phyloP scores from a whole-genome alignment of 64 coral and sea anemone genomes.

The Porites australiensis region DNA sequence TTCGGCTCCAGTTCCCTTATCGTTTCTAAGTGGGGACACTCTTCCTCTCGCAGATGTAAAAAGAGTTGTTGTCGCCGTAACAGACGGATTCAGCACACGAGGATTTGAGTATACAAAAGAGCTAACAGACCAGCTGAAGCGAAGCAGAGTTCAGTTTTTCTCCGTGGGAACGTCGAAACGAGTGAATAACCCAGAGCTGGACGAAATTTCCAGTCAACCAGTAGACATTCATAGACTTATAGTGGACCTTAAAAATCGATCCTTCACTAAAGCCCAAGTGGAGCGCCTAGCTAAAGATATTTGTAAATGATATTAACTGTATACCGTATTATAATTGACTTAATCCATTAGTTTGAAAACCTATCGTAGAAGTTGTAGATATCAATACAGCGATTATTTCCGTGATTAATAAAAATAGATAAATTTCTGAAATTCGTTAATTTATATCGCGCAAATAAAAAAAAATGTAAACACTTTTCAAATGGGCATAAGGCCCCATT shows the following conservation, averaged over 20 bases:
- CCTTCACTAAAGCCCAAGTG: not conserved
- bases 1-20: too few relatives aligned
- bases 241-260: not conserved
- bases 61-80: conserved; percentile 27
- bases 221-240: conserved; percentile 4
- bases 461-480: too few relatives aligned
- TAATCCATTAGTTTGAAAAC: too few relatives aligned
- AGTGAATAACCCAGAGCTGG: conserved; percentile 5
- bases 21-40: too few relatives aligned
- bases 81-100: conserved; percentile 2
- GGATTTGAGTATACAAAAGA: not conserved
- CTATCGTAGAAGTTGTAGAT: too few relatives aligned
- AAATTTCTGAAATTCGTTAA: too few relatives aligned
- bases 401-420: too few relatives aligned
- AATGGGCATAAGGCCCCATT: too few relatives aligned
- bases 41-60: conserved; percentile 39
- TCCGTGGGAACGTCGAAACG: conserved; percentile 4
- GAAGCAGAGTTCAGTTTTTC: conserved; percentile 25
- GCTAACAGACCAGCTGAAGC: not conserved
- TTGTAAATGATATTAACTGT: not conserved
- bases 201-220: conserved; percentile 25
- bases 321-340: too few relatives aligned
- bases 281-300: not conserved
- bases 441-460: too few relatives aligned
- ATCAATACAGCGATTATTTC: too few relatives aligned